Conservation (phyloP, 2,888 invertebrate genomes). For the Torymus texanus region DNA sequence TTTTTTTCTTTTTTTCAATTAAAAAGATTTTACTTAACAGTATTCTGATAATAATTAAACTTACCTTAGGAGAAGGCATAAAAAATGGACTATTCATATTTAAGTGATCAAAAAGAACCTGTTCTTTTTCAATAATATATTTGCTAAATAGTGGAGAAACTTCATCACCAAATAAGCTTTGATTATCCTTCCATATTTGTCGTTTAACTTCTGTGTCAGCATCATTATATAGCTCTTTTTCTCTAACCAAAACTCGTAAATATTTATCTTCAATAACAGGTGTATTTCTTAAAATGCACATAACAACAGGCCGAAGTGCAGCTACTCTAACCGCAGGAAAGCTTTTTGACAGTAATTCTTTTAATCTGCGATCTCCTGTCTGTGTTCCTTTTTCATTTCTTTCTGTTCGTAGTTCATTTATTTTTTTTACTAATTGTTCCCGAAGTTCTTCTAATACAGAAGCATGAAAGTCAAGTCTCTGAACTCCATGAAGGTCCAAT, state of each 20-base stretch:
- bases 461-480: slow-evolving; percentile 94
- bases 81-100: slow-evolving; percentile 91
- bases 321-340: slow-evolving; percentile 96
- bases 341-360: slow-evolving; percentile 92
- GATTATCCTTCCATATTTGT: slow-evolving; percentile 99
- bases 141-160: slow-evolving; percentile 95
- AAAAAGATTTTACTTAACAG: slow-evolving; percentile 17
- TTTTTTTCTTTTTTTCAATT: slow-evolving; percentile 6
- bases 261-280: slow-evolving; percentile 95
- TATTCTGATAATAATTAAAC: slow-evolving; percentile 21
- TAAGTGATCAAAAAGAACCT: slow-evolving; percentile 90
- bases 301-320: slow-evolving; percentile 92
- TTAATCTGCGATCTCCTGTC: slow-evolving; percentile 88
- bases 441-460: slow-evolving; percentile 89
- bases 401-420: slow-evolving; percentile 86
- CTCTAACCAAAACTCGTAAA: slow-evolving; percentile 85
- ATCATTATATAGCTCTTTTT: slow-evolving; percentile 92
- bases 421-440: slow-evolving; percentile 79
- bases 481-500: slow-evolving; percentile 94
- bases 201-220: slow-evolving; percentile 97
- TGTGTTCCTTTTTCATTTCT: slow-evolving; percentile 77
- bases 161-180: slow-evolving; percentile 96
- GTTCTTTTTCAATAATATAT: slow-evolving; percentile 95
- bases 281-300: slow-evolving; percentile 94
- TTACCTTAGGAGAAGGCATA: slow-evolving; percentile 93